phyloP scores from a whole-genome alignment of 2,113 vertebrate species.

The Triplophysa siluroides region DNA sequence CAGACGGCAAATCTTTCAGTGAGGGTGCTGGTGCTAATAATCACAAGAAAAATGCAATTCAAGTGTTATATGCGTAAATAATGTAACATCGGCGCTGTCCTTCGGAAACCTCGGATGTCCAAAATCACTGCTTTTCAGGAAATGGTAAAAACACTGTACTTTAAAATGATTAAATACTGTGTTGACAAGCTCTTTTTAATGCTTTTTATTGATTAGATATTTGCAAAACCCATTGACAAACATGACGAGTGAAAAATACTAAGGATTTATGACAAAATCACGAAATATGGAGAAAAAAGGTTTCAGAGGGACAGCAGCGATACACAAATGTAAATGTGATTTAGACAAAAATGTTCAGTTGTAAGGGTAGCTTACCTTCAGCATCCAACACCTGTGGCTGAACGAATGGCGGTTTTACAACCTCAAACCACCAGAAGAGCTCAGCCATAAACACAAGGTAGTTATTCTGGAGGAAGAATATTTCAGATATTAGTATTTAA shows the following conservation, averaged over 20 bases:
- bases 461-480: slow-evolving; percentile 81
- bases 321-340: background rate
- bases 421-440: slow-evolving; percentile 97
- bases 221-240: too few relatives aligned
- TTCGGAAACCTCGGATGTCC: too few relatives aligned
- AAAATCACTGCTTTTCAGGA: too few relatives aligned
- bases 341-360: background rate
- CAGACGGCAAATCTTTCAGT: slow-evolving; percentile 73
- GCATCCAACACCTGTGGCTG: slow-evolving; percentile 79
- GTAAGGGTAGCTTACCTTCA: slow-evolving; percentile 69
- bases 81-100: background rate
- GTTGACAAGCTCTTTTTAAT: too few relatives aligned
- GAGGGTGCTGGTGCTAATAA: slow-evolving; percentile 69
- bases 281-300: too few relatives aligned
- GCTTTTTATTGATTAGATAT: too few relatives aligned
- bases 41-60: slow-evolving; percentile 10
- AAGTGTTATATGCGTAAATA: background rate
- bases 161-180: too few relatives aligned
- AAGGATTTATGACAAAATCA: too few relatives aligned
- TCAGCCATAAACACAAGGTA: slow-evolving; percentile 98
- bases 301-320: too few relatives aligned
- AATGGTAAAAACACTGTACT: too few relatives aligned
- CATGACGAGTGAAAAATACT: too few relatives aligned
- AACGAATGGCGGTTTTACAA: slow-evolving; percentile 93
- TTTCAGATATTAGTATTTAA: too few relatives aligned